phyloP scores from a whole-genome alignment of 92 coral and sea anemone genomes.

The Bergia puertoricense region DNA sequence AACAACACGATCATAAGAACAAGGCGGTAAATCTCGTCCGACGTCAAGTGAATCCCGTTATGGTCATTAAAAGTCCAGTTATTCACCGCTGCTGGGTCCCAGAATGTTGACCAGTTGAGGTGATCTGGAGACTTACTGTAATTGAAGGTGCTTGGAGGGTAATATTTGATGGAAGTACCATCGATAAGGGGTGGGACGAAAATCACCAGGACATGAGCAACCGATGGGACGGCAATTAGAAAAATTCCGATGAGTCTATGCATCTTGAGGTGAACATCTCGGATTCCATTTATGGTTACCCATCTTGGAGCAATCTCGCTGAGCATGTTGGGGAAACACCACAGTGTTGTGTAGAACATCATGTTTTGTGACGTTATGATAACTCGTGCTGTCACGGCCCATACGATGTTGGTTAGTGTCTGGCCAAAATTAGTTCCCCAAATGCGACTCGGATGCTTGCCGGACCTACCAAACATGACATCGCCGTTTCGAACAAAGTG shows the following conservation, averaged over 20 bases:
- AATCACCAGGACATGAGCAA: constrained; percentile 60
- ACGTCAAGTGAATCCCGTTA: constrained; percentile 53
- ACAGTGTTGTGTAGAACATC: constrained; percentile 62
- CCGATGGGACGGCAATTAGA: constrained; percentile 56
- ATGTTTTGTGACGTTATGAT: constrained; percentile 57
- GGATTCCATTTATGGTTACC: constrained; percentile 57
- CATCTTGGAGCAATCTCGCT: constrained; percentile 54
- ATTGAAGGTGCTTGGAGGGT: constrained; percentile 59
- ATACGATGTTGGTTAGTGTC: constrained; percentile 55
- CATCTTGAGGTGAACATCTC: constrained; percentile 53
- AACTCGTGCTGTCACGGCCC: constrained; percentile 64
- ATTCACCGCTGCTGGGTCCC: constrained; percentile 64
- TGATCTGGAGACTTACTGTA: constrained; percentile 49
- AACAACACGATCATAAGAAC: constrained; percentile 52
- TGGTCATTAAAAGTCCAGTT: constrained; percentile 59
- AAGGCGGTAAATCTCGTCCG: constrained; percentile 61
- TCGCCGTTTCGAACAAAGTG: constrained; percentile 56
- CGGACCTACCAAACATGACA: constrained; percentile 47
- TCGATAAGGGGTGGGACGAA: constrained; percentile 59
- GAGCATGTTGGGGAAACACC: constrained; percentile 64
- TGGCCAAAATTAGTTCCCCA: constrained; percentile 54
- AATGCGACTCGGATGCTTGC: constrained; percentile 40
- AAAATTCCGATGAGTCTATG: constrained; percentile 58
- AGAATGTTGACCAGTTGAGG: constrained; percentile 52
- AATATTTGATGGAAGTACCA: constrained; percentile 51